Evolutionary conservation across 2,797 vertebrate species (phyloP), one percentile per base, ranked within the genome.

Genomic region (Emys orbicularis): DNA sequence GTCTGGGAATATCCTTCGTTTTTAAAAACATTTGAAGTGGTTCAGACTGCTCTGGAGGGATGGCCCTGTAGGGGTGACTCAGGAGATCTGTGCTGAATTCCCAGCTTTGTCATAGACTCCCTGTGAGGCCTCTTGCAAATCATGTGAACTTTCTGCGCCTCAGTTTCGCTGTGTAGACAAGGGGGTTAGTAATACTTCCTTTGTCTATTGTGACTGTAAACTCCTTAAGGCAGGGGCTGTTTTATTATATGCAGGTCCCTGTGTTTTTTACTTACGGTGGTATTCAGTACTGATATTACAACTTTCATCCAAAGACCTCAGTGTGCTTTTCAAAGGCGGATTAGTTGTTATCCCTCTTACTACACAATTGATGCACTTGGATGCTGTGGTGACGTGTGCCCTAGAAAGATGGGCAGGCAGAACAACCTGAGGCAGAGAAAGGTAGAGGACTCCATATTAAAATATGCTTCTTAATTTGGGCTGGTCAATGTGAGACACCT

Each of bases 271-370:
- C 61, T 29, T 18, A 23, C 1, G 19, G 34, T 37, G n/a, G n/a
- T n/a, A 72, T 21, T 41, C 65, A 41, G 65, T 41, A 21, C 9
- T 5, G 19, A 68, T 68, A 19, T 65, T 65, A 19, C 15, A 65
- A 13, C 57, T n/a, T 68, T 83, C 82, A 82, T 29, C 88, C 37
- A 88, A 93, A 84, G 56, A 84, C 83, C 49, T 34, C 90, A 31
- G n/a, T 0, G 1, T 87, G 87, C 83, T 96, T 92, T 91, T 94
- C 79, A 92, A 79, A 91, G 83, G 86, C 56, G n/a, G 79, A 94
- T 74, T 92, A 91, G 93, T 90, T 44, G 68, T 34, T 3, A 18
- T 61, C 34, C 50, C 90, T 44, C 53, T 92, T 93, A 91, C 18
- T 16, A 16, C 34, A 61, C 59, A 61, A 23, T 3, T 21, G n/a